Percentiles rank a stretch among this genome's conserved stretches.
Conservation (phyloP, 2,888 invertebrate species). For the Chromoteleia sp. region DNA sequence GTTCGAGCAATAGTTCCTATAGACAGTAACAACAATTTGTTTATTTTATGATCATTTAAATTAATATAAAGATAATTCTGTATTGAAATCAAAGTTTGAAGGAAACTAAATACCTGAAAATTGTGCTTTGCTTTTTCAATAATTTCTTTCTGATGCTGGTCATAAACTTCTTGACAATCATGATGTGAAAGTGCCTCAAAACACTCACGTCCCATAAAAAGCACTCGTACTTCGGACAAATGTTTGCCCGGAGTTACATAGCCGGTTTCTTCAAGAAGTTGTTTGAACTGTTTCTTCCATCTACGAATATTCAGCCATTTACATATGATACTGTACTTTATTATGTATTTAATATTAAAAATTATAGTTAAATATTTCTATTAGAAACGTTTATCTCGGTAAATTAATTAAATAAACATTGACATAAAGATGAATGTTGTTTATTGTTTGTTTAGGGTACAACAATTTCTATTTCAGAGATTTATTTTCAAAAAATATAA, state of each 20-base stretch:
- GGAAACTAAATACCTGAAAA: slow-evolving; percentile 89
- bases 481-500: too few relatives aligned
- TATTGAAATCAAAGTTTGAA: too few relatives aligned
- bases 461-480: too few relatives aligned
- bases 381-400: too few relatives aligned
- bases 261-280: slow-evolving; percentile 95
- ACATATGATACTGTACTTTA: not conserved
- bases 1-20: slow-evolving; percentile 94
- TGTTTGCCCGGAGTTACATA: slow-evolving; percentile 98
- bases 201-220: slow-evolving; percentile 97
- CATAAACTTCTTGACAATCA: slow-evolving; percentile 96
- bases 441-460: too few relatives aligned
- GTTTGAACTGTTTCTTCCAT: slow-evolving; percentile 97
- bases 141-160: slow-evolving; percentile 95
- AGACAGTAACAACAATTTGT: not conserved
- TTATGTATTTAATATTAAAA: too few relatives aligned
- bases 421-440: too few relatives aligned
- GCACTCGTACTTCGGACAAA: slow-evolving; percentile 94
- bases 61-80: slow-evolving; percentile 1
- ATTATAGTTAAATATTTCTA: not conserved
- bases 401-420: too few relatives aligned
- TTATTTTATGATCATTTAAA: not conserved
- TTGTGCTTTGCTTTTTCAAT: slow-evolving; percentile 95
- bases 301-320: too few relatives aligned
- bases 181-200: slow-evolving; percentile 96